Evolutionary conservation across 2,888 invertebrate species (phyloP).

Genomic region (Drosophila macrospina): DNA sequence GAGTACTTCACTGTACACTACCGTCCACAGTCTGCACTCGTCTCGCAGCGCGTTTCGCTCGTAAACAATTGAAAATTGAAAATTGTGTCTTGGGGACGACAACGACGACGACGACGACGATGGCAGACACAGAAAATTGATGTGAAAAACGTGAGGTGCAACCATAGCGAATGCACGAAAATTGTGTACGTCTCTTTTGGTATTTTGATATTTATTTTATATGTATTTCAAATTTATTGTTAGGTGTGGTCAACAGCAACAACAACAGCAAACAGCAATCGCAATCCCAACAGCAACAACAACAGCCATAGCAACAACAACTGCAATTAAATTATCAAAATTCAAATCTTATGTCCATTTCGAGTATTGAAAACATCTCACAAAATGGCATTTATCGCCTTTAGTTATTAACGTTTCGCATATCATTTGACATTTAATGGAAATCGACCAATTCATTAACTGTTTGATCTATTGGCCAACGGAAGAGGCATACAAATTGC

Average conservation of each 20-base stretch:
- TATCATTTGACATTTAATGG: conserved; percentile 31
- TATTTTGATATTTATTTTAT: conserved; percentile 59
- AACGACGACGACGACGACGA: conserved; percentile 8
- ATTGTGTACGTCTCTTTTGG: conserved; percentile 63
- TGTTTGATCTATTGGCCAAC: conserved; percentile 34
- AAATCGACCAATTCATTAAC: conserved; percentile 24
- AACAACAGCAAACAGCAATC: too few relatives aligned
- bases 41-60: conserved; percentile 16
- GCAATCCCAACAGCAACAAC: conserved; percentile 44
- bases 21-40: conserved; percentile 11
- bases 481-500: conserved; percentile 39
- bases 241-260: conserved; percentile 62
- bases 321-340: conserved; percentile 67
- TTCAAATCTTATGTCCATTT: conserved; percentile 55
- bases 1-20: conserved; percentile 9
- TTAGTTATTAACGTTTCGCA: conserved; percentile 17
- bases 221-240: conserved; percentile 61
- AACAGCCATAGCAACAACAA: conserved; percentile 20
- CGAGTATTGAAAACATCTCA: conserved; percentile 24
- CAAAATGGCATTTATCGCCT: conserved; percentile 25
- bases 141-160: conserved; percentile 75
- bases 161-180: conserved; percentile 64
- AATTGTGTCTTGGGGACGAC: conserved; percentile 39
- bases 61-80: conserved; percentile 46
- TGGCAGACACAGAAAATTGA: conserved; percentile 50